Percentiles rank a stretch among this genome's conserved stretches.
Conservation (phyloP, 2,797 vertebrate species). For the Ptychadena robeensis region DNA sequence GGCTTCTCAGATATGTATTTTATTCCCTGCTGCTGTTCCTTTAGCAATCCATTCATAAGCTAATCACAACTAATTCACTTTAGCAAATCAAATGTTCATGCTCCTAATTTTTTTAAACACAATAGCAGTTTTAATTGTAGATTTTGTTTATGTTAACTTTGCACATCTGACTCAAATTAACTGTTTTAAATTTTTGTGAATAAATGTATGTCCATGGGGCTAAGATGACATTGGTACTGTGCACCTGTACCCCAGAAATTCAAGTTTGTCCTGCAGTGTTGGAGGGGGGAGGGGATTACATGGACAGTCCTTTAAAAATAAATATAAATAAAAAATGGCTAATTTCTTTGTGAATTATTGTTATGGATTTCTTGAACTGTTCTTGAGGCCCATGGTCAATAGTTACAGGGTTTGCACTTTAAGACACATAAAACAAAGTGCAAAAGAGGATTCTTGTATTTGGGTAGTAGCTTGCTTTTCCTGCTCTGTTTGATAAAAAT, state of each 20-base stretch:
- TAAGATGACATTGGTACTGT: constrained; percentile 3
- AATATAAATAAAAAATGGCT: constrained; percentile 12
- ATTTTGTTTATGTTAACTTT: constrained; percentile 4
- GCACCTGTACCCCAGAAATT: constrained; percentile 14
- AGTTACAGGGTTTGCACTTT: too few species aligned
- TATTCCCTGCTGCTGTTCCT: neutral
- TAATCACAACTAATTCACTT: neutral
- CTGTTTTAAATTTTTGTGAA: constrained; percentile 17
- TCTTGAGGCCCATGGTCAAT: too few species aligned
- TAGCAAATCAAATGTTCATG: neutral
- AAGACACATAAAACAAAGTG: too few species aligned
- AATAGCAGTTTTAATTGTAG: neutral
- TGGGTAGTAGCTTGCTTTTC: too few species aligned
- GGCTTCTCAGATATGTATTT: neutral
- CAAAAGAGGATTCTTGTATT: too few species aligned
- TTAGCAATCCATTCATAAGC: neutral
- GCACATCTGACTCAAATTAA: neutral
- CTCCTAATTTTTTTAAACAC: neutral
- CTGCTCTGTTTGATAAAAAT: too few species aligned
- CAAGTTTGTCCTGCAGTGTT: constrained; percentile 8
- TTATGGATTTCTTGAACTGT: neutral
- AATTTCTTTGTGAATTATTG: neutral
- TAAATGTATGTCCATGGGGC: neutral
- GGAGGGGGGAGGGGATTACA: constrained; percentile 5
- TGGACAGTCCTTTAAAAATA: constrained; percentile 30